Base-by-base conservation (phyloP, 2,797 vertebrate species). In the Sitta carolinensis region DNA sequence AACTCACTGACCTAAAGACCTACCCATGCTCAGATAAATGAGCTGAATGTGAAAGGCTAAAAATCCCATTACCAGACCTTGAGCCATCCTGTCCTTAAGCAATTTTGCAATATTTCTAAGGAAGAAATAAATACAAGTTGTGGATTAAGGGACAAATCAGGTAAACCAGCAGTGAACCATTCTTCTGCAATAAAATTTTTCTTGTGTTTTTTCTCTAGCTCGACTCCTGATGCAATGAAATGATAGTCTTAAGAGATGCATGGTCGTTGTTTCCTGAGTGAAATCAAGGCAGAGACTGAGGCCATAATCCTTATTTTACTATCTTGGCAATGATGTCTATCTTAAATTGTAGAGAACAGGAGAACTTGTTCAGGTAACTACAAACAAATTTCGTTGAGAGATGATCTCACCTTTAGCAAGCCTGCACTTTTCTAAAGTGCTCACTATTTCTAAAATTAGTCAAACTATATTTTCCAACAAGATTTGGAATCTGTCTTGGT, bases 21-120 rank as follows among this genome's bases (percentile, higher is more conserved):
- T 95, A 87, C 76, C 73, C 66, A 5, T 36, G 79, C 54, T 94
- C 94, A 94, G 89, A 97, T 95, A 95, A 91, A 92, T 94, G 93
- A 94, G 84, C 55, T 87, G 45, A 22, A 52, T 76, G 87, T 94
- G 79, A 96, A 95, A 96, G 93, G 93, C 89, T 93, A 93, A 93
- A 95, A 95, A 96, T 95, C 82, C 94, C 68, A 97, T 96, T 97
- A 97, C 87, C 84, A 95, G 96, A 87, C 95, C 90, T 95, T 95
- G 93, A 97, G 90, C 89, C 84, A 94, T 84, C 43, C 48, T 78
- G 69, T 95, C 79, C 73, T 94, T 76, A 97, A 89, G 87, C 73
- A 92, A 61, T 87, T 93, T 87, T 93, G 81, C 62, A 94, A 27
- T 93, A 91, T 91, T 96, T 95, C 74, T 81, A 43, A 50, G 32